Percentiles rank a stretch among this genome's conserved stretches.
Evolutionary conservation across 2,113 vertebrate species (phyloP).

Genomic region (Mastomys natalensis): DNA sequence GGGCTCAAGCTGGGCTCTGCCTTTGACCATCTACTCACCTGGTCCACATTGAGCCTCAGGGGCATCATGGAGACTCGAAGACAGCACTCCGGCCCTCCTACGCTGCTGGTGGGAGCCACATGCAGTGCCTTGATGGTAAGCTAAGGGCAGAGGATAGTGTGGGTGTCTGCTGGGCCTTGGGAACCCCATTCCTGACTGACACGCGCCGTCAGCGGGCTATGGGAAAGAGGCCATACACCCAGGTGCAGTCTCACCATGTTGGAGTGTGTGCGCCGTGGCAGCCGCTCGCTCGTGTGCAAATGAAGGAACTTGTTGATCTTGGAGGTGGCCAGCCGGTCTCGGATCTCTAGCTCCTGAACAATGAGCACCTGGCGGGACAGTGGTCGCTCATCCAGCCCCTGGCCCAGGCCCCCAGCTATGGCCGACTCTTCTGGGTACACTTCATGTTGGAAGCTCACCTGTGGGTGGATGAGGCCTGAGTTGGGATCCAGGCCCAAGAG

Average conservation of each 20-base stretch:
- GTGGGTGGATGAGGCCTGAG: background rate
- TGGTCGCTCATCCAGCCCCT: slow-evolving; percentile 88
- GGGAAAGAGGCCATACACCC: background rate
- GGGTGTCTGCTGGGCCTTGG: background rate
- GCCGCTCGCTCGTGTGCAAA: slow-evolving; percentile 94
- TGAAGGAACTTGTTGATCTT: slow-evolving; percentile 97
- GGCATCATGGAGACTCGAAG: slow-evolving; percentile 94
- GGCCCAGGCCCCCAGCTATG: background rate
- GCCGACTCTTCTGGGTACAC: slow-evolving; percentile 84
- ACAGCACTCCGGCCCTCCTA: slow-evolving; percentile 93
- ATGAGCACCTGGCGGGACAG: slow-evolving; percentile 95
- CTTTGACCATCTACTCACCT: slow-evolving; percentile 76
- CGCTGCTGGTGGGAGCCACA: slow-evolving; percentile 90
- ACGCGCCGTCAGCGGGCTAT: too few species aligned
- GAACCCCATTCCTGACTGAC: background rate
- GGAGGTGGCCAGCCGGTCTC: slow-evolving; percentile 93
- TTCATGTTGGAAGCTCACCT: slow-evolving; percentile 97
- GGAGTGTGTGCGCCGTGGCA: slow-evolving; percentile 94
- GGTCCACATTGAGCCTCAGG: slow-evolving; percentile 94
- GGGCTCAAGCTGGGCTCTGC: fast-evolving
- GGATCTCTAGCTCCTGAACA: slow-evolving; percentile 94
- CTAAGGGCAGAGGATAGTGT: slow-evolving; percentile 77
- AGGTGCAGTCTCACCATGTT: slow-evolving; percentile 90
- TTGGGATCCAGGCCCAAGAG: fast-evolving
- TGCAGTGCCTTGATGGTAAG: slow-evolving; percentile 95